Percentiles rank a stretch among this genome's conserved stretches.
phyloP scores from a whole-genome alignment of 1,140 invertebrate species.

The Mylabris phalerata region DNA sequence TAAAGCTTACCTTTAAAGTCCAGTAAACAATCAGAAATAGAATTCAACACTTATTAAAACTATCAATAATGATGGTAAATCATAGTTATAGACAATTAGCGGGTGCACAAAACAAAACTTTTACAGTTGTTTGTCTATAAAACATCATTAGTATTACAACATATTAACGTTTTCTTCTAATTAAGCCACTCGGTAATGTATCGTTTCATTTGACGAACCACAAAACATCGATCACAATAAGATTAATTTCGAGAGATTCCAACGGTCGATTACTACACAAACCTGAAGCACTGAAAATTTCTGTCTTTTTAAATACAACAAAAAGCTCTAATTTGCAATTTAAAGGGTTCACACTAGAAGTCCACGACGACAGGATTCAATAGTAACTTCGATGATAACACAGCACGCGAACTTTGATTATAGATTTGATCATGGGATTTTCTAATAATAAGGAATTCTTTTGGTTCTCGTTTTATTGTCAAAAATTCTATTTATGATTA shows the following conservation, averaged over 20 bases:
- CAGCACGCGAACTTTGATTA: constrained; percentile 10
- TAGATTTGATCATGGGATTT: not conserved
- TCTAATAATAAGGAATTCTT: not conserved
- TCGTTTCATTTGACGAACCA: not conserved
- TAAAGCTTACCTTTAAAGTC: constrained; percentile 11
- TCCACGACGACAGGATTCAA: not conserved
- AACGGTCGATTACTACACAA: constrained; percentile 1
- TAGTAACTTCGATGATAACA: constrained; percentile 13
- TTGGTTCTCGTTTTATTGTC: constrained; percentile 2
- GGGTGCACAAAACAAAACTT: not conserved
- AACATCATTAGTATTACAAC: constrained; percentile 7
- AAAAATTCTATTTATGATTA: not conserved
- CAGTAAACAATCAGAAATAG: not conserved
- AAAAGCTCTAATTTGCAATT: too few relatives aligned
- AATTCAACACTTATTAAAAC: constrained; percentile 2
- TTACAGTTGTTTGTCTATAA: too few relatives aligned
- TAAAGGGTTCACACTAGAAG: not conserved
- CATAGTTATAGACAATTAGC: too few relatives aligned
- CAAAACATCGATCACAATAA: constrained; percentile 17
- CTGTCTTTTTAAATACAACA: not conserved
- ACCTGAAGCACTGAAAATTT: constrained; percentile 1
- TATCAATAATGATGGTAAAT: not conserved
- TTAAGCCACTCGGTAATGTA: not conserved
- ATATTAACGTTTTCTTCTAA: constrained; percentile 10
- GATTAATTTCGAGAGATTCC: constrained; percentile 2